These are phyloP conservation scores for Botrylloides violaceus DNA, from an alignment of 23 tunicate genomes.

Conservation along the genomic window DNA sequence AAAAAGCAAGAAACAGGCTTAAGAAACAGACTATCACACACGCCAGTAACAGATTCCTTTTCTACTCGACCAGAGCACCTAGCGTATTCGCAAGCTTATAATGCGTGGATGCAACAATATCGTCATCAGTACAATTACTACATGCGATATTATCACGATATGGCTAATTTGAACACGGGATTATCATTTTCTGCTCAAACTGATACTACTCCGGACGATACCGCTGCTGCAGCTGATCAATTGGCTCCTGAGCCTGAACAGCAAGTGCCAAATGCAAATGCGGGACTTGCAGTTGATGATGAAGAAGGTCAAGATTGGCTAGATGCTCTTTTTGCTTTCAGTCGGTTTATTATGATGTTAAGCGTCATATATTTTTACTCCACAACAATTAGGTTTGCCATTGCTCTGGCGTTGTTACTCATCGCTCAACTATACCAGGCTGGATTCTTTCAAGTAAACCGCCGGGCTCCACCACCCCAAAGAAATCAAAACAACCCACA, in stretches of 20 bases:
- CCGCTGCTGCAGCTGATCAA: background rate
- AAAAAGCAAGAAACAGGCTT: background rate
- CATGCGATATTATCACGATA: slow-evolving; percentile 9
- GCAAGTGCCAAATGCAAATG: background rate
- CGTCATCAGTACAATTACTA: slow-evolving; percentile 15
- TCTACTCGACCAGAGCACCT: background rate
- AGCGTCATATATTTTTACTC: slow-evolving; percentile 17
- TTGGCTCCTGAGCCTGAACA: background rate
- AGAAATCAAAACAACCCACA: background rate
- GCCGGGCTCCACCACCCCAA: slow-evolving; percentile 1
- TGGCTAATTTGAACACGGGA: background rate
- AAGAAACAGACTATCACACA: background rate
- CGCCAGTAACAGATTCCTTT: background rate
- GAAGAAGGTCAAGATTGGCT: slow-evolving; percentile 17
- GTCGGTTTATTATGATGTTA: slow-evolving; percentile 6
- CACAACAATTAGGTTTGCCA: background rate
- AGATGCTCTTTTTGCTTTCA: slow-evolving; percentile 11
- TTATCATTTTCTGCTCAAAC: background rate
- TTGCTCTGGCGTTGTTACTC: background rate
- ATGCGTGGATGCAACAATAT: slow-evolving; percentile 22
- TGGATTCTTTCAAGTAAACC: slow-evolving; percentile 1
- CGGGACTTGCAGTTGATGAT: slow-evolving; percentile 1
- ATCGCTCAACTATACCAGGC: slow-evolving; percentile 2
- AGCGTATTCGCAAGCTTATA: background rate
- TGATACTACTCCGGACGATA: background rate